These are phyloP conservation scores for Malacoctenus gilli DNA, from an alignment of 2,797 vertebrate genomes.

Conservation along the genomic window DNA sequence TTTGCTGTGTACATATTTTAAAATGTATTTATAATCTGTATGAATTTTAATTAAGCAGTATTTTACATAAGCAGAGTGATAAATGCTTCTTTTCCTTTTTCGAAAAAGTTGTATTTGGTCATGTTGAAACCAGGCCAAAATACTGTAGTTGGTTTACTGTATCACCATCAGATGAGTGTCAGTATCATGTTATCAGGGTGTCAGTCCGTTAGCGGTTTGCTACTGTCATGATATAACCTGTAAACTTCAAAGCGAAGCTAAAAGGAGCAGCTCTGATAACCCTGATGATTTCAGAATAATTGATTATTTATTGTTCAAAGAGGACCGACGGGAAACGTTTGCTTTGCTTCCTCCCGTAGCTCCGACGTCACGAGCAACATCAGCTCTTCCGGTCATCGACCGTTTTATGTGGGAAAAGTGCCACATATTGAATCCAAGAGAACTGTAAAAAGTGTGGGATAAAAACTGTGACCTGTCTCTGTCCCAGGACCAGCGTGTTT, in stretches of 20 bases:
- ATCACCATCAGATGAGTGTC: slow-evolving; percentile 19
- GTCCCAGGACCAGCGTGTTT: slow-evolving; percentile 49
- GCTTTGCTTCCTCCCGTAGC: slow-evolving; percentile 8
- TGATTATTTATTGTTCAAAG: too few species aligned
- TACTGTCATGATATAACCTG: too few species aligned
- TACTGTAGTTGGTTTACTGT: slow-evolving; percentile 26
- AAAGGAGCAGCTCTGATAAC: too few species aligned
- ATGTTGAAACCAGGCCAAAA: slow-evolving; percentile 33
- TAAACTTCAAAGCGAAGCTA: too few species aligned
- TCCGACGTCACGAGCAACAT: slow-evolving; percentile 16
- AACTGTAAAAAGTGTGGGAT: slow-evolving; percentile 15
- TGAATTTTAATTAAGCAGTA: slow-evolving; percentile 70
- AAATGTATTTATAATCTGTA: slow-evolving; percentile 83
- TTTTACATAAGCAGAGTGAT: slow-evolving; percentile 66
- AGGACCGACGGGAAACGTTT: background rate
- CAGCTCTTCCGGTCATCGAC: slow-evolving; percentile 21
- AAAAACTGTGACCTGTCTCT: slow-evolving; percentile 26
- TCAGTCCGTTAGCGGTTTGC: too few species aligned
- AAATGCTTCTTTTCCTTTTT: slow-evolving; percentile 36
- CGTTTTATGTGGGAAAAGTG: slow-evolving; percentile 7
- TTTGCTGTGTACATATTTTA: slow-evolving; percentile 79
- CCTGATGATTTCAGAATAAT: too few species aligned
- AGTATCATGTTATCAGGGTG: slow-evolving; percentile 17
- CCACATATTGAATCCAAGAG: background rate
- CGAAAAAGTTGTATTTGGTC: slow-evolving; percentile 30